Evolutionary conservation across 2,797 vertebrate species (phyloP).

Genomic region (Paedocypris micromegethes): DNA sequence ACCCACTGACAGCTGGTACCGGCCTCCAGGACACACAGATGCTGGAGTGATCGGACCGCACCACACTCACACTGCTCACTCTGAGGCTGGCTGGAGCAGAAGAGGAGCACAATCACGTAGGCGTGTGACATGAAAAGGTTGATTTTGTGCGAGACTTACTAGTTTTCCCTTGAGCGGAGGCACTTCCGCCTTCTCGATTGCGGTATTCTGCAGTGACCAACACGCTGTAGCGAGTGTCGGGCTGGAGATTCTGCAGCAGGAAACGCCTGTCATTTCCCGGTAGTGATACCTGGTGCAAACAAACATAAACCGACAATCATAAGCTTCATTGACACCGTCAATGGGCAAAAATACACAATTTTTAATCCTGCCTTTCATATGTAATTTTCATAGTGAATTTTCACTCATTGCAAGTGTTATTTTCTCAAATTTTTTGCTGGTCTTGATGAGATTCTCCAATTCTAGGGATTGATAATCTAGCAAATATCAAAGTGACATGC

Average conservation of each 20-base stretch:
- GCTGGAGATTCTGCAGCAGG: slow-evolving; percentile 71
- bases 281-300: slow-evolving; percentile 69
- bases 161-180: slow-evolving; percentile 72
- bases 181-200: slow-evolving; percentile 74
- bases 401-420: no score
- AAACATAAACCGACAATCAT: slow-evolving; percentile 12
- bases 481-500: no score
- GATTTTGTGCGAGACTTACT: slow-evolving; percentile 58
- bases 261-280: slow-evolving; percentile 66
- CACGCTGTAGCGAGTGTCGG: slow-evolving; percentile 81
- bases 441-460: no score
- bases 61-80: slow-evolving; percentile 72
- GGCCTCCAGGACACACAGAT: slow-evolving; percentile 75
- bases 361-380: not conserved
- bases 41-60: slow-evolving; percentile 68
- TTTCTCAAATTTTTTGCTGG: no score
- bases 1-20: slow-evolving; percentile 61
- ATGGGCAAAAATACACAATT: not conserved
- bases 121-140: not conserved
- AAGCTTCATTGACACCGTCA: no score
- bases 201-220: slow-evolving; percentile 77
- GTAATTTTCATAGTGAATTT: no score
- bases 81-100: slow-evolving; percentile 65
- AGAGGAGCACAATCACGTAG: slow-evolving; percentile 3
- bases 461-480: no score